Conservation (phyloP, 2,888 invertebrate genomes). For the Allophyes oxyacanthae region DNA sequence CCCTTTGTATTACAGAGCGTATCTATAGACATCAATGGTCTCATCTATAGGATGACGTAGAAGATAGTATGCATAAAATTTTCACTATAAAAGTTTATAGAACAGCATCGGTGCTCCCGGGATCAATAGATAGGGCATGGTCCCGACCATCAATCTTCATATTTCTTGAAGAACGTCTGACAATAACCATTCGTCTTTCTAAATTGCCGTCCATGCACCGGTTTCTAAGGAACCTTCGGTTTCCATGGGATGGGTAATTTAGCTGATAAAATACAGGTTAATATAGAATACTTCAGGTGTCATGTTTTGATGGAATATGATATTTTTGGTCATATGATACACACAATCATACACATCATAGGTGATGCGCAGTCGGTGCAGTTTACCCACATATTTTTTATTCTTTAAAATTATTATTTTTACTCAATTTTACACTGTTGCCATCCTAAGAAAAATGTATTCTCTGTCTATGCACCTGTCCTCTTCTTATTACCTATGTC, state of each 20-base stretch:
- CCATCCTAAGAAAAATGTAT: no score
- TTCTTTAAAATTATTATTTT: no score
- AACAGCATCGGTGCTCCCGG: conserved; percentile 33
- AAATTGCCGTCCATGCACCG: conserved; percentile 74
- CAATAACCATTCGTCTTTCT: conserved; percentile 78
- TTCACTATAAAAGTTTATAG: conserved; percentile 38
- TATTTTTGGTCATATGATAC: no score
- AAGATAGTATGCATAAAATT: conserved; percentile 35
- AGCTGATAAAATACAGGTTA: conserved; percentile 40
- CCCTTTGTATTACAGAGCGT: no score
- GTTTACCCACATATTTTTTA: no score
- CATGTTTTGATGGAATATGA: background rate
- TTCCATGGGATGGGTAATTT: conserved; percentile 50
- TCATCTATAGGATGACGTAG: no score
- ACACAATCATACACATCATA: no score
- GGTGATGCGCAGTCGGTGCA: no score
- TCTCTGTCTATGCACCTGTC: no score
- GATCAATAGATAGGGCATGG: conserved; percentile 65
- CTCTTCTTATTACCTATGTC: no score
- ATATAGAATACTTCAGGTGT: conserved; percentile 14
- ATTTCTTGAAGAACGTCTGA: conserved; percentile 76
- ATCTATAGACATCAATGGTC: no score
- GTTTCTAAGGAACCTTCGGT: conserved; percentile 54
- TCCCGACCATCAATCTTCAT: conserved; percentile 78
- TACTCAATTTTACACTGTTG: no score